Evolutionary conservation across 30 jellyfish, hydroid and myxozoan species (phyloP), one percentile per base, ranked within the genome.

Genomic region (Turritopsis dohrnii): DNA sequence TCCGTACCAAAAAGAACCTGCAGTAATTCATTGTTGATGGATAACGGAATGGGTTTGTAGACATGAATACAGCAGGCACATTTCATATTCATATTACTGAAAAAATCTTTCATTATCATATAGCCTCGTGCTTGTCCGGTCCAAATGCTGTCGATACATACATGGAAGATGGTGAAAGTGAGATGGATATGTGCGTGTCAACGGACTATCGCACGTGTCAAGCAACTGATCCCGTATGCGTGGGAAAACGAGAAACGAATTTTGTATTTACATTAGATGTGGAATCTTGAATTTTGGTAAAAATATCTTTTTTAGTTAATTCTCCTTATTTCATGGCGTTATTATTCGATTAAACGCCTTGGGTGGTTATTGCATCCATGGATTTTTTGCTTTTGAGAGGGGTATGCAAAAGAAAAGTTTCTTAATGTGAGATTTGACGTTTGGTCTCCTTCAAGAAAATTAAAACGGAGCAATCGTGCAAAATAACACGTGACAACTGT

Each of bases 81-180:
- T n/a, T n/a, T n/a, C n/a, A n/a, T n/a, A n/a, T n/a, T n/a, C n/a
- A n/a, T n/a, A n/a, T n/a, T n/a, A n/a, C n/a, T n/a, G n/a, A n/a
- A n/a, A n/a, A n/a, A n/a, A 3, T 41, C 60, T 27, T 74, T 69
- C 30, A 8, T 79, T 18, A 7, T 20, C 22, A 13, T 71, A 20
- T 31, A 91, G 97, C 96, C 23, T 83, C 96, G 18, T 91, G 97
- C 54, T 87, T 93, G 94, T 87, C 97, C 21, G 97, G 97, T 29
- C 89, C 96, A 0, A 81, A 80, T 52, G 94, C 94, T 29, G 94
- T 86, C 0, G 82, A 83, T 29, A 91, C 97, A 5, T 91, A 86
- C 53, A 89, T 92, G 26, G 89, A 79, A 19, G 97, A 91, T 72
- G 97, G 97, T 1, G 94, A 86, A 25, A 96, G 95, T 5, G 97